Evolutionary conservation across 1,140 invertebrate genomes (phyloP).

Genomic region (Araneus ventricosus): DNA sequence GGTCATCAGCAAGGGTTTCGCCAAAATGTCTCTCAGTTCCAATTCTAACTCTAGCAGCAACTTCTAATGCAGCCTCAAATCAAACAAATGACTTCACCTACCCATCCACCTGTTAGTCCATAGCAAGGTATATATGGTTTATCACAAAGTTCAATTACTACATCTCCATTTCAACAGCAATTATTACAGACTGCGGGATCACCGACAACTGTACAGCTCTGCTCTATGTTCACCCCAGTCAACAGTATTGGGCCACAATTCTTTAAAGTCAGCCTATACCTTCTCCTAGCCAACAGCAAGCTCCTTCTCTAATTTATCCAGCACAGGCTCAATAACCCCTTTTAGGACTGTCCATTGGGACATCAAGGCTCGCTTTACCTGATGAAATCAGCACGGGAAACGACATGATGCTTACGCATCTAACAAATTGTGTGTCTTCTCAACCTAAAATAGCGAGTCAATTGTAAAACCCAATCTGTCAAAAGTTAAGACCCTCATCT

Average conservation of each 20-base stretch:
- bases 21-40: slow-evolving; percentile 54
- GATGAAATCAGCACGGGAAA: slow-evolving; percentile 71
- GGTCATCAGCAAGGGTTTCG: slow-evolving; percentile 71
- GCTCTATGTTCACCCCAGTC: slow-evolving; percentile 85
- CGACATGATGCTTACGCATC: slow-evolving; percentile 76
- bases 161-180: slow-evolving; percentile 84
- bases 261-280: slow-evolving; percentile 80
- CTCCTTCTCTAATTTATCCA: slow-evolving; percentile 84
- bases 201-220: slow-evolving; percentile 81
- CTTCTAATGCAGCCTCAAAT: slow-evolving; percentile 66
- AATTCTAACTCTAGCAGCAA: slow-evolving; percentile 69
- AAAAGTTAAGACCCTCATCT: slow-evolving; percentile 69
- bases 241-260: slow-evolving; percentile 83
- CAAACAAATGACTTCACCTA: slow-evolving; percentile 74
- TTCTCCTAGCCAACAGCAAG: slow-evolving; percentile 86
- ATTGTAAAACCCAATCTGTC: slow-evolving; percentile 75
- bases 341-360: slow-evolving; percentile 64
- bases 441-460: slow-evolving; percentile 72
- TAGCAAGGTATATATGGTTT: slow-evolving; percentile 76
- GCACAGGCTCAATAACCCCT: slow-evolving; percentile 78
- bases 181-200: slow-evolving; percentile 88
- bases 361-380: slow-evolving; percentile 46
- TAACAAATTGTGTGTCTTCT: slow-evolving; percentile 70
- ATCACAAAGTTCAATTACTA: slow-evolving; percentile 67
- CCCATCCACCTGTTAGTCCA: slow-evolving; percentile 71